Evolutionary conservation across 2,113 vertebrate species (phyloP).

Genomic region (Chloebia gouldiae): DNA sequence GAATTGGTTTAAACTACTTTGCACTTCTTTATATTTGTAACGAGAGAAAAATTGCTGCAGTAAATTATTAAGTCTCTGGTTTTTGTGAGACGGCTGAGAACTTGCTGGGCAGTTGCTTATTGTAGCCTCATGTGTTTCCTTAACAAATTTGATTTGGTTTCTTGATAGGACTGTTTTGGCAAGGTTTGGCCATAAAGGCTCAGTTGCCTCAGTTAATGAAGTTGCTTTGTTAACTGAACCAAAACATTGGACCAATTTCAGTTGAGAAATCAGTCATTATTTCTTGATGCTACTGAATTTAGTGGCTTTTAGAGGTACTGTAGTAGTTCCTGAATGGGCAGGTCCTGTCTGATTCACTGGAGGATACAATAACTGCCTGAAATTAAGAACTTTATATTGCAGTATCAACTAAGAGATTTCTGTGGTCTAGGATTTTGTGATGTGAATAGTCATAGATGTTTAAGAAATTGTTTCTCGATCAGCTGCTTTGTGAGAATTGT

Average conservation of each 20-base stretch:
- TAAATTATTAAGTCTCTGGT: not conserved
- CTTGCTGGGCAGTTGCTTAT: not conserved
- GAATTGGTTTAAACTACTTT: not conserved
- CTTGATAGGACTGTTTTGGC: not conserved
- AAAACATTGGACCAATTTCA: not conserved
- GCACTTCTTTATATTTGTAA: not conserved
- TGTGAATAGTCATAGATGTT: not conserved
- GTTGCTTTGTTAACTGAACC: not conserved
- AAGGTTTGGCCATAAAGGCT: not conserved
- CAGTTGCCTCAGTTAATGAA: not conserved
- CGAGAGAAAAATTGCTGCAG: not conserved
- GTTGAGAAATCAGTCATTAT: not conserved
- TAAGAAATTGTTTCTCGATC: not conserved
- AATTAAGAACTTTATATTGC: not conserved
- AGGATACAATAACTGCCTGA: not conserved
- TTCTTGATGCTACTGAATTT: not conserved
- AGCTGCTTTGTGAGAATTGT: not conserved
- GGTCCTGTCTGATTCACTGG: not conserved
- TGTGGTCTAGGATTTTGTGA: not conserved
- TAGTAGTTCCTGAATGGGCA: not conserved
- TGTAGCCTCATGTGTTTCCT: not conserved
- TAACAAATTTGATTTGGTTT: not conserved
- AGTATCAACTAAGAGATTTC: not conserved
- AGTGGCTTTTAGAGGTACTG: not conserved
- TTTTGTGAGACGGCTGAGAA: not conserved